Conservation (phyloP, 2,113 vertebrate genomes). For the Brachionichthys hirsutus region DNA sequence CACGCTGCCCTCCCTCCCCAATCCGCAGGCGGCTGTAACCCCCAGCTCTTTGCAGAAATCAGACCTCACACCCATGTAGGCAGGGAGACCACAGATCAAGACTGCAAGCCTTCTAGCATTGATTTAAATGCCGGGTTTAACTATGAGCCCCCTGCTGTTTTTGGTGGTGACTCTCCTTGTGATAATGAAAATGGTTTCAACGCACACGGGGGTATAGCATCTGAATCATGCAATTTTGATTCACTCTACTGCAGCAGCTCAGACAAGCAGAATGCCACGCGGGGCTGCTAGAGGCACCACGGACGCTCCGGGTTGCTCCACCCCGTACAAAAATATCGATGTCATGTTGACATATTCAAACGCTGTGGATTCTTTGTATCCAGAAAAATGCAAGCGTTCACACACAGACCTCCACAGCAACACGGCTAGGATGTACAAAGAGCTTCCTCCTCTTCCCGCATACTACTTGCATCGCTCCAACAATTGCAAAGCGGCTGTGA, state of each 20-base stretch:
- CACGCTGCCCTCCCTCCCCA: constrained; percentile 70
- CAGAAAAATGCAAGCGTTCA: constrained; percentile 8
- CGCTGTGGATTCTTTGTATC: constrained; percentile 31
- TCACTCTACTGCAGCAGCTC: constrained; percentile 59
- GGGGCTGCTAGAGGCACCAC: constrained; percentile 16
- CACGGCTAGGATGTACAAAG: constrained; percentile 49
- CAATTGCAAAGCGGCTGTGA: too few species aligned
- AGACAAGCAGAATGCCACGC: constrained; percentile 9
- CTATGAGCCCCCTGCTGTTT: constrained; percentile 39
- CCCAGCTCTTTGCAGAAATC: constrained; percentile 41
- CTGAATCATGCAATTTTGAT: constrained; percentile 65
- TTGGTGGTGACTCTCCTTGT: constrained; percentile 32
- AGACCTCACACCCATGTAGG: constrained; percentile 51
- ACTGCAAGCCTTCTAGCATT: constrained; percentile 12
- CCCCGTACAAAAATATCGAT: constrained; percentile 80
- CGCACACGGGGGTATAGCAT: constrained; percentile 21
- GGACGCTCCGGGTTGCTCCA: constrained; percentile 58
- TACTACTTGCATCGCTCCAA: constrained; percentile 78
- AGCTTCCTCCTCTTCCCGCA: constrained; percentile 69
- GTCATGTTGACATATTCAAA: constrained; percentile 65
- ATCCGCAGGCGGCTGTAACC: constrained; percentile 63
- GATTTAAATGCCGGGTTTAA: constrained; percentile 21
- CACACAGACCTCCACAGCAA: constrained; percentile 28
- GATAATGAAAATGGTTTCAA: constrained; percentile 36
- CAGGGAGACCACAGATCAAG: constrained; percentile 36